Evolutionary conservation across 2,797 vertebrate genomes (phyloP).

Genomic region (Coracias cyanogaster): DNA sequence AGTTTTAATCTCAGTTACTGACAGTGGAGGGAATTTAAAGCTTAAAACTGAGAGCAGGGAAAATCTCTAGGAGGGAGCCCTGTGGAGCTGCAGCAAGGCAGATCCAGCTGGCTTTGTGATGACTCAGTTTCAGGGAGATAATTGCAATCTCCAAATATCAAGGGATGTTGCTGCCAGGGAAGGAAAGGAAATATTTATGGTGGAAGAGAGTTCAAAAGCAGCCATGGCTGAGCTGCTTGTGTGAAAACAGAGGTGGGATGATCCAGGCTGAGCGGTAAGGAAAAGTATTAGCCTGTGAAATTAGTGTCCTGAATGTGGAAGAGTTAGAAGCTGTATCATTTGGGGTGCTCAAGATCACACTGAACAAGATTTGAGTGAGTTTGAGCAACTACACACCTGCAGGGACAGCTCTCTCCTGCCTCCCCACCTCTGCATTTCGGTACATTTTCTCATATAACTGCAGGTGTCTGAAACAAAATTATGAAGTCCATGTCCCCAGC

Average conservation of each 20-base stretch:
- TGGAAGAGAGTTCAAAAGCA: neutral
- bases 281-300: neutral
- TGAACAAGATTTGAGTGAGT: neutral
- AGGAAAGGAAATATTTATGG: neutral
- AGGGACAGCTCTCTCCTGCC: neutral
- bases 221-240: neutral
- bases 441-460: neutral
- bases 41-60: neutral
- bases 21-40: neutral
- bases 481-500: neutral
- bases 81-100: rapidly evolving
- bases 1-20: neutral
- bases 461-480: neutral
- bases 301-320: neutral
- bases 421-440: neutral
- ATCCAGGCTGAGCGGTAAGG: neutral
- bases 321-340: neutral
- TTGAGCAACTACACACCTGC: neutral
- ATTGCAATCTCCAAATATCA: neutral
- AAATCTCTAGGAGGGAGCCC: neutral
- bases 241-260: neutral
- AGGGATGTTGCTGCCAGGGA: neutral
- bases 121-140: neutral
- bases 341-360: neutral
- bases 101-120: neutral